phyloP scores from a whole-genome alignment of 2,888 invertebrate genomes.

The Falcaria lacertinaria region DNA sequence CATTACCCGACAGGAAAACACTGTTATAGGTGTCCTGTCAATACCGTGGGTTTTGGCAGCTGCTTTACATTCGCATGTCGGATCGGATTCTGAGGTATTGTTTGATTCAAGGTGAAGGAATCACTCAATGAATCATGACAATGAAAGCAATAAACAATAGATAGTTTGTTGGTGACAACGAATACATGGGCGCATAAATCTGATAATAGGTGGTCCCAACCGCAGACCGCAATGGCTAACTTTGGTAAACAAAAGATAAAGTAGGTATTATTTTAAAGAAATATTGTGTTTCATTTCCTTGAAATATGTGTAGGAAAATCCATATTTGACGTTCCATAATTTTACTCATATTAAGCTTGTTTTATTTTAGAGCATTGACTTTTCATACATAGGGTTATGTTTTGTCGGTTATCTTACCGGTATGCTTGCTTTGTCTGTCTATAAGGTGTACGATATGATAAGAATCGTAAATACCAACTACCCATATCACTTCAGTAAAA shows the following conservation, averaged over 20 bases:
- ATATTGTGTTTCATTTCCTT: too few species aligned
- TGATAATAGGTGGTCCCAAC: background rate
- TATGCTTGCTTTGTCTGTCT: too few species aligned
- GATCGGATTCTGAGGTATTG: conserved; percentile 23
- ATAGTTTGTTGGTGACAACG: conserved; percentile 19
- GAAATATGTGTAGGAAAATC: too few species aligned
- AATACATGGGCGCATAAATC: background rate
- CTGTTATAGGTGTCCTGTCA: conserved; percentile 11
- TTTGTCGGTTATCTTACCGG: too few species aligned
- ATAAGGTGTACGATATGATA: too few species aligned
- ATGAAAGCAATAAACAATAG: conserved; percentile 39
- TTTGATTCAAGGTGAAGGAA: conserved; percentile 26
- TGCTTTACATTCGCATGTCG: conserved; percentile 23
- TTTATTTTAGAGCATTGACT: too few species aligned
- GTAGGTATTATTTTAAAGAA: background rate
- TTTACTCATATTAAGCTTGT: too few species aligned
- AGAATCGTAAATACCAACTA: too few species aligned
- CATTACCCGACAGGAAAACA: conserved; percentile 30
- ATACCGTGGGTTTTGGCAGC: conserved; percentile 23
- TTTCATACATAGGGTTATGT: too few species aligned
- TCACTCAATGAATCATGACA: conserved; percentile 31
- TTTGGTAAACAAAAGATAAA: background rate
- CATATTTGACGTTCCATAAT: too few species aligned
- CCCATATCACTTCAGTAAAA: too few species aligned
- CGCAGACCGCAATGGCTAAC: background rate